A percentile compares a stretch with the other conserved stretches of the same genome.
Evolutionary conservation across 1,140 invertebrate species (phyloP).

Genomic region (Ceratitis capitata): DNA sequence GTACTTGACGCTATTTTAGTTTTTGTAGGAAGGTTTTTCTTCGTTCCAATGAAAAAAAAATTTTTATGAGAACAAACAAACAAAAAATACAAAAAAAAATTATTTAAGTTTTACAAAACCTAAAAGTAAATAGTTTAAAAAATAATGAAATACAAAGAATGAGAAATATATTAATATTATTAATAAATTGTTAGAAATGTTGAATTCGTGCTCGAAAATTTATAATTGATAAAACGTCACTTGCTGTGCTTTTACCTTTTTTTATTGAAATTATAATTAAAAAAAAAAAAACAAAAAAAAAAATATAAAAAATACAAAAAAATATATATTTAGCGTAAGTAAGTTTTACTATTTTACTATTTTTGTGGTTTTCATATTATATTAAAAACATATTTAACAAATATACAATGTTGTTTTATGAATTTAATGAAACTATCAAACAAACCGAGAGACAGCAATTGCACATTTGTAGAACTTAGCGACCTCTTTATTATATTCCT

Average conservation of each 20-base stretch:
- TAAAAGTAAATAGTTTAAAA: neutral
- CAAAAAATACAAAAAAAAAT: neutral
- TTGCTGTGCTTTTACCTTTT: constrained; percentile 38
- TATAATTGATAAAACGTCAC: constrained; percentile 28
- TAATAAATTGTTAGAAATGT: constrained; percentile 30
- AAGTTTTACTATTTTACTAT: constrained; percentile 20
- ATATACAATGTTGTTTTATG: neutral
- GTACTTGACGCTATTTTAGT: constrained; percentile 36
- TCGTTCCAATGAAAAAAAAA: constrained; percentile 24
- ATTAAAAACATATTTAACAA: neutral
- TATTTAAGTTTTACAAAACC: neutral
- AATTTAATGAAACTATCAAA: too few relatives aligned
- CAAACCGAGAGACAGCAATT: neutral
- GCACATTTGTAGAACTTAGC: constrained; percentile 4
- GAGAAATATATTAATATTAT: neutral
- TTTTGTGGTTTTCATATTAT: neutral
- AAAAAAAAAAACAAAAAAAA: neutral
- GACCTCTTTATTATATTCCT: constrained; percentile 37
- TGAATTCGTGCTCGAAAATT: constrained; percentile 30
- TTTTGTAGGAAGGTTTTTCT: constrained; percentile 36
- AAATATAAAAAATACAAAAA: neutral
- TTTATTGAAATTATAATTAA: neutral
- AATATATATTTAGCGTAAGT: neutral
- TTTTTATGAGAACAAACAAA: constrained; percentile 1
- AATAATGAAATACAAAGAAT: neutral